A percentile compares a stretch with the other conserved stretches of the same genome.
phyloP scores from a whole-genome alignment of 1,140 invertebrate species.

The Grapholita molesta region DNA sequence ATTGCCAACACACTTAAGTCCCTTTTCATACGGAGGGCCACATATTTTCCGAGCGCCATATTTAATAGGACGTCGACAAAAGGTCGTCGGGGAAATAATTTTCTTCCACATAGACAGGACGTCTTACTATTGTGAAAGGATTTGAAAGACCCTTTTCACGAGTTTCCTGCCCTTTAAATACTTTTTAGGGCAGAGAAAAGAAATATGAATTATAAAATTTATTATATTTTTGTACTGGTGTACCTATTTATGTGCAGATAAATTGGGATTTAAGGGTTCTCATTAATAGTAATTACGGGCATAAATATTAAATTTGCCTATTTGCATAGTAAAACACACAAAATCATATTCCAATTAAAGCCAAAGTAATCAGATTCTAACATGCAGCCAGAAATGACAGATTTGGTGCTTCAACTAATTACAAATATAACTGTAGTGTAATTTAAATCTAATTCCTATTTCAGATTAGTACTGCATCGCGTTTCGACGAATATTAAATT shows the following conservation, averaged over 20 bases:
- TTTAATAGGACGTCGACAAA: slow-evolving; percentile 55
- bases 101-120: slow-evolving; percentile 52
- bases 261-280: too few species aligned
- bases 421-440: neutral
- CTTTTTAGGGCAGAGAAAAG: too few species aligned
- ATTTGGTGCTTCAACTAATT: neutral
- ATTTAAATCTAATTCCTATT: neutral
- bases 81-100: slow-evolving; percentile 62
- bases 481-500: neutral
- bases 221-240: too few species aligned
- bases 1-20: neutral
- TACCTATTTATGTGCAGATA: too few species aligned
- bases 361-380: too few species aligned
- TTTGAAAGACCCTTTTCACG: slow-evolving; percentile 67
- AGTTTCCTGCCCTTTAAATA: slow-evolving; percentile 50
- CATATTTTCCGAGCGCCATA: slow-evolving; percentile 39
- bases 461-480: neutral
- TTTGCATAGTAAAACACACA: too few species aligned
- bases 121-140: slow-evolving; percentile 70
- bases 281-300: too few species aligned
- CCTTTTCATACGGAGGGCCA: neutral
- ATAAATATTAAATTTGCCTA: too few species aligned
- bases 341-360: too few species aligned
- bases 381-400: neutral
- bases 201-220: too few species aligned